Percentiles rank a stretch among this genome's conserved stretches.
Evolutionary conservation across 2,888 invertebrate genomes (phyloP).

Genomic region (Ennomos quercinarius): DNA sequence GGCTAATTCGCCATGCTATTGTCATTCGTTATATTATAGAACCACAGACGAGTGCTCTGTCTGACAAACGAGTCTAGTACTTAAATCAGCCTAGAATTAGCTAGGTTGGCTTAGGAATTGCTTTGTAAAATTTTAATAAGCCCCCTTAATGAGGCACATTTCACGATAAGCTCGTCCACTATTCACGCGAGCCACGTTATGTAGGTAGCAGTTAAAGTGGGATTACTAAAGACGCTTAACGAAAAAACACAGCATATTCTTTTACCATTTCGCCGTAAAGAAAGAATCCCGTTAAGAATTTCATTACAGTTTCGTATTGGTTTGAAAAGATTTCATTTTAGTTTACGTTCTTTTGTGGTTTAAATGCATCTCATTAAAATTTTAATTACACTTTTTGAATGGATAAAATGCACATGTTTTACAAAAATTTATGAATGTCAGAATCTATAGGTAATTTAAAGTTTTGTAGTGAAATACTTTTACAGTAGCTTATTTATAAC

Average conservation of each 20-base stretch:
- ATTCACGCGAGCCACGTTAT: constrained; percentile 22
- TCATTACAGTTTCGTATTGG: neutral
- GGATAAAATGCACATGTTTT: neutral
- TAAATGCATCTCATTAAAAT: neutral
- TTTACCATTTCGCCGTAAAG: constrained; percentile 32
- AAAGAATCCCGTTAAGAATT: neutral
- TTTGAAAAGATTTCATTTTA: constrained; percentile 12
- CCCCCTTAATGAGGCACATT: constrained; percentile 22
- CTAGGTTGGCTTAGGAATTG: constrained; percentile 8
- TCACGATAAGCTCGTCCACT: constrained; percentile 21
- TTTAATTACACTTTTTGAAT: constrained; percentile 1
- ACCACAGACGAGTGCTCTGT: too few species aligned
- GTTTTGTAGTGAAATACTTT: too few species aligned
- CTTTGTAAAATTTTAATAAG: constrained; percentile 26
- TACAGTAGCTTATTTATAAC: too few species aligned
- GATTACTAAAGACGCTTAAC: constrained; percentile 28
- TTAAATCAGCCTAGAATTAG: neutral
- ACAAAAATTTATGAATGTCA: too few species aligned
- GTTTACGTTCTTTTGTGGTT: neutral
- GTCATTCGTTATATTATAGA: too few species aligned
- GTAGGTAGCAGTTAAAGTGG: constrained; percentile 18
- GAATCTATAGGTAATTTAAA: too few species aligned
- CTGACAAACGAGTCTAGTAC: too few species aligned
- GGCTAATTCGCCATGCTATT: too few species aligned
- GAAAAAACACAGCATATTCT: constrained; percentile 37